Evolutionary conservation across 2,113 vertebrate species (phyloP).

Genomic region (Xiphias gladius): DNA sequence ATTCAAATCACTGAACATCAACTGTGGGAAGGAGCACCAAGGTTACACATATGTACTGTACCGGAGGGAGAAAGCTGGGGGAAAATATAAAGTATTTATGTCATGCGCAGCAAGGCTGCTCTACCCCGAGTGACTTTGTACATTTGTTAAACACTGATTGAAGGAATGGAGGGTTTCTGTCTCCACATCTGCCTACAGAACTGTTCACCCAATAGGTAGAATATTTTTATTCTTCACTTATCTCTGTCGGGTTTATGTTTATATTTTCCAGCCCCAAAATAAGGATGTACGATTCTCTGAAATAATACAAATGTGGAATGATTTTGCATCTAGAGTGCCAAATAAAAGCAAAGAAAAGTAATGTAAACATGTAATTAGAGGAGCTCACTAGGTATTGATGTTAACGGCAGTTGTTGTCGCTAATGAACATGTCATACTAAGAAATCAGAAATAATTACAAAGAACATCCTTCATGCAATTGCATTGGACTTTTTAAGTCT

Average conservation of each 20-base stretch:
- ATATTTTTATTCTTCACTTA: slow-evolving; percentile 41
- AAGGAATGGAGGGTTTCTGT: slow-evolving; percentile 47
- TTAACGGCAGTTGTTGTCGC: slow-evolving; percentile 50
- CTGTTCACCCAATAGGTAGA: slow-evolving; percentile 49
- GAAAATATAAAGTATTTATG: slow-evolving; percentile 60
- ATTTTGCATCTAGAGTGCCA: slow-evolving; percentile 16
- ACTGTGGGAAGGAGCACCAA: slow-evolving; percentile 38
- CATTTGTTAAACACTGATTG: slow-evolving; percentile 56
- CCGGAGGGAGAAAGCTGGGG: background rate
- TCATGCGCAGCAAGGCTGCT: slow-evolving; percentile 45
- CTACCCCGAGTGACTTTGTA: slow-evolving; percentile 56
- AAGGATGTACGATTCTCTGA: slow-evolving; percentile 21
- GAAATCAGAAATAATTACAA: slow-evolving; percentile 55
- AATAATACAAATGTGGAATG: slow-evolving; percentile 60
- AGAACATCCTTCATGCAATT: slow-evolving; percentile 30
- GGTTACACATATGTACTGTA: slow-evolving; percentile 53
- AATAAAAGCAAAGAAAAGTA: slow-evolving; percentile 23
- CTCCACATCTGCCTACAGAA: slow-evolving; percentile 48
- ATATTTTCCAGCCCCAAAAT: slow-evolving; percentile 46
- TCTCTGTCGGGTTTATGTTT: slow-evolving; percentile 43
- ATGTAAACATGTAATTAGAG: slow-evolving; percentile 60
- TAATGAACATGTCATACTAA: slow-evolving; percentile 60
- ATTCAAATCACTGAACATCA: slow-evolving; percentile 61
- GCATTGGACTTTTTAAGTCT: slow-evolving; percentile 24
- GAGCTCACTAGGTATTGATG: slow-evolving; percentile 54